Conservation (phyloP, 2,113 vertebrate genomes). For the Cyphomyrus discorhynchus region DNA sequence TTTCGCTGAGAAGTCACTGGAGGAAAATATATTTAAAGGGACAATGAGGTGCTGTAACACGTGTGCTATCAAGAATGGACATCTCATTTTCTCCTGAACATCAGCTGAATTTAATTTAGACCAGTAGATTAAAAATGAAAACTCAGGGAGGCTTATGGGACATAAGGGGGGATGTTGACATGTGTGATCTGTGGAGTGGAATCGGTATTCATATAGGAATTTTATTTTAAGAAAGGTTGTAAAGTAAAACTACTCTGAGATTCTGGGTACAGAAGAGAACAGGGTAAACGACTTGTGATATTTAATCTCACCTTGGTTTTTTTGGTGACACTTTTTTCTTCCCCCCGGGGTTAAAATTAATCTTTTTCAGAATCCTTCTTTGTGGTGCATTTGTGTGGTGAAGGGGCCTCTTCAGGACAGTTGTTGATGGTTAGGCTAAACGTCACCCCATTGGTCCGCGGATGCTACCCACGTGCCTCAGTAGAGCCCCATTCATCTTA, state of each 20-base stretch:
- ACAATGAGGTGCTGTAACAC: background rate
- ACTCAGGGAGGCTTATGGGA: background rate
- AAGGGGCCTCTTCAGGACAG: background rate
- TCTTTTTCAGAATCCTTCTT: background rate
- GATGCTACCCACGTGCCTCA: background rate
- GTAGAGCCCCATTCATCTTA: background rate
- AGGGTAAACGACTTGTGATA: background rate
- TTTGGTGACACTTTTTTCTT: background rate
- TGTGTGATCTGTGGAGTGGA: background rate
- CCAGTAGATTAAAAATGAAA: background rate
- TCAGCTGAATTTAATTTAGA: background rate
- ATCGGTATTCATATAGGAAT: background rate
- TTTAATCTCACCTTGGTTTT: background rate
- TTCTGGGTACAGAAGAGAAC: background rate
- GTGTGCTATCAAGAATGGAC: background rate
- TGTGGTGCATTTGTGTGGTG: background rate
- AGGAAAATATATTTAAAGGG: background rate
- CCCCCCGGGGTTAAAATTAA: background rate
- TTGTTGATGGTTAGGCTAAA: background rate
- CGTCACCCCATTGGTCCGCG: background rate
- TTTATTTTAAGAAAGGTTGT: background rate
- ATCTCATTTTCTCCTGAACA: background rate
- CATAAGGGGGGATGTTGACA: background rate
- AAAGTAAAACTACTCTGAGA: background rate
- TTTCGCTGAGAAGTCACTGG: background rate